Evolutionary conservation across 1,140 invertebrate genomes (phyloP).

Genomic region (Scaptomyza pallida): DNA sequence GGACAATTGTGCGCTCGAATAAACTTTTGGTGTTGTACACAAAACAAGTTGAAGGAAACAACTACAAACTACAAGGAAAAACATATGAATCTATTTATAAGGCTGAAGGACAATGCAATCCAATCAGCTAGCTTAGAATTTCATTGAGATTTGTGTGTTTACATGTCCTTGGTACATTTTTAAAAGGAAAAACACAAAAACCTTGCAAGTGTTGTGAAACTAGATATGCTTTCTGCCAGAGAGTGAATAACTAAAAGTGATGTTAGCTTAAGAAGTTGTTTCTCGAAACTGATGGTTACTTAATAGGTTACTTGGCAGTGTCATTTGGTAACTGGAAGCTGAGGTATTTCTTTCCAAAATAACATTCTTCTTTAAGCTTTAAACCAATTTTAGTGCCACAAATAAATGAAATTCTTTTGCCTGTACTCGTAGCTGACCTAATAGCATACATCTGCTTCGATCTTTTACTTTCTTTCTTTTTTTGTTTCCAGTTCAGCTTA

Average conservation of each 20-base stretch:
- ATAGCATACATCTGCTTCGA: background rate
- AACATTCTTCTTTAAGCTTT: no score
- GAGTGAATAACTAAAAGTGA: background rate
- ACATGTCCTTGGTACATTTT: background rate
- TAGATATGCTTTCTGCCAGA: background rate
- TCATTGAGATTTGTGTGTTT: slow-evolving; percentile 2
- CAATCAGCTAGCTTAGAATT: slow-evolving; percentile 15
- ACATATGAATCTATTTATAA: slow-evolving; percentile 26
- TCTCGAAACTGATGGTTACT: background rate
- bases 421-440: background rate
- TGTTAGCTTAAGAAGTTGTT: background rate
- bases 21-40: slow-evolving; percentile 13
- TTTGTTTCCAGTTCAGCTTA: background rate
- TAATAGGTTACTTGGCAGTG: no score
- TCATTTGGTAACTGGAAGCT: no score
- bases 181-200: background rate
- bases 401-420: no score
- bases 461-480: background rate
- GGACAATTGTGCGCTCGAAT: slow-evolving; percentile 17
- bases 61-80: background rate
- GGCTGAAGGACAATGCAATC: slow-evolving; percentile 20
- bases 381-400: no score
- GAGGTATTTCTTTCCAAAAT: no score
- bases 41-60: slow-evolving; percentile 15
- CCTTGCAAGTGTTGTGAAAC: background rate